Evolutionary conservation across 2,888 invertebrate genomes (phyloP).

Genomic region (Xylocampa areola): DNA sequence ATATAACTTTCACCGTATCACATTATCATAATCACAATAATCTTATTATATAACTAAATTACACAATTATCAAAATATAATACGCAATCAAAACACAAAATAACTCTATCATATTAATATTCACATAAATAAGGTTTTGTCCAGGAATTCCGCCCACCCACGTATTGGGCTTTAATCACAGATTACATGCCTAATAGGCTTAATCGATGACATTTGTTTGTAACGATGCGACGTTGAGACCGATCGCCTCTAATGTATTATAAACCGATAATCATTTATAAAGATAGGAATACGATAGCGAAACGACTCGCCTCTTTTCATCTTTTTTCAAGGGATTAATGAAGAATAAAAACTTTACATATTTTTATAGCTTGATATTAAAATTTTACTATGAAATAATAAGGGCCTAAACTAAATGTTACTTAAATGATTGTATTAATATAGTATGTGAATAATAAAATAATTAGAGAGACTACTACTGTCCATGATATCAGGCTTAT

Average conservation of each 20-base stretch:
- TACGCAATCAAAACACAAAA: slow-evolving; percentile 40
- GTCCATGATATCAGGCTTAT: too few relatives aligned
- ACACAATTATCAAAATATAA: slow-evolving; percentile 30
- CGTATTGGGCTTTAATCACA: slow-evolving; percentile 49
- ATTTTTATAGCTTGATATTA: background rate
- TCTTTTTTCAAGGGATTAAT: background rate
- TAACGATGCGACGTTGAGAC: slow-evolving; percentile 53
- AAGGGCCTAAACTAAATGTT: too few relatives aligned
- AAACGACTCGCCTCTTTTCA: slow-evolving; percentile 16
- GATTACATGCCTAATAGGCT: slow-evolving; percentile 63
- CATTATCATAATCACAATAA: slow-evolving; percentile 31
- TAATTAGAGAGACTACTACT: too few relatives aligned
- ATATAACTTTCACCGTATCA: slow-evolving; percentile 31
- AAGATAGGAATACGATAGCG: slow-evolving; percentile 44
- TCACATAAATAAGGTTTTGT: slow-evolving; percentile 40
- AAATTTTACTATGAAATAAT: too few relatives aligned
- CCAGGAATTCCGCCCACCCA: slow-evolving; percentile 59
- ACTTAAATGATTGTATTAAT: too few relatives aligned
- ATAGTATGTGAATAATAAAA: too few relatives aligned
- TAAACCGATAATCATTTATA: slow-evolving; percentile 51
- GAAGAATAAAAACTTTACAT: background rate
- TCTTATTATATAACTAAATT: slow-evolving; percentile 25
- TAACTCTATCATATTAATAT: slow-evolving; percentile 41
- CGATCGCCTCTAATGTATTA: slow-evolving; percentile 49
- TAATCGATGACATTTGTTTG: slow-evolving; percentile 64